Conservation (phyloP, 2,113 vertebrate species). For the Apistogramma diplotaenia region DNA sequence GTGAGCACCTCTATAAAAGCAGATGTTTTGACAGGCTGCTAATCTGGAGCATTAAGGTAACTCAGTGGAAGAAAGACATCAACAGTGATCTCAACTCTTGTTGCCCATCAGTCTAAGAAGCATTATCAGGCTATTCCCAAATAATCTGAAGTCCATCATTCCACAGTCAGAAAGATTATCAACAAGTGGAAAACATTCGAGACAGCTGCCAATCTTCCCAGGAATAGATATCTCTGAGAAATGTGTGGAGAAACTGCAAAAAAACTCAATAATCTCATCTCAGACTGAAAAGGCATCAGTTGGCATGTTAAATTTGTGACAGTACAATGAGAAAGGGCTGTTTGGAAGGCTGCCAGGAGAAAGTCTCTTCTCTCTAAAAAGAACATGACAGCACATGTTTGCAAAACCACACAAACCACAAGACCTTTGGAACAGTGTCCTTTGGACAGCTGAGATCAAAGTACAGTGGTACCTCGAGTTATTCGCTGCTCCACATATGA, state of each 20-base stretch:
- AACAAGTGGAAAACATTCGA: background rate
- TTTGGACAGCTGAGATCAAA: background rate
- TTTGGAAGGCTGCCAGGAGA: background rate
- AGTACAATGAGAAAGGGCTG: background rate
- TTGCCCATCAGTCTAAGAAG: background rate
- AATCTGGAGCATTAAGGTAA: no score
- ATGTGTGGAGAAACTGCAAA: background rate
- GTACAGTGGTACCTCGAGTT: no score
- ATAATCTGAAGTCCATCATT: background rate
- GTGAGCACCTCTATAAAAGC: no score
- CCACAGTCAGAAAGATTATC: background rate
- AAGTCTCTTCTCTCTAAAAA: background rate
- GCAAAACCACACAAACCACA: background rate
- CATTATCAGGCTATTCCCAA: background rate
- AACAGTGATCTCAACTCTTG: no score
- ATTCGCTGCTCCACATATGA: no score
- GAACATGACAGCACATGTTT: background rate
- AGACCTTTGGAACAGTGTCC: background rate
- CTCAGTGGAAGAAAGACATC: no score
- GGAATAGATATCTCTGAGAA: background rate
- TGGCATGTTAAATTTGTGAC: background rate
- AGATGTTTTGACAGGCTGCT: no score
- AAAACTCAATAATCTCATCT: background rate
- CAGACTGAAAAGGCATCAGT: background rate
- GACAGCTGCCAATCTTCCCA: background rate